Conservation (phyloP, 30 jellyfish, hydroid and myxozoan species). For the Aurelia aurita region DNA sequence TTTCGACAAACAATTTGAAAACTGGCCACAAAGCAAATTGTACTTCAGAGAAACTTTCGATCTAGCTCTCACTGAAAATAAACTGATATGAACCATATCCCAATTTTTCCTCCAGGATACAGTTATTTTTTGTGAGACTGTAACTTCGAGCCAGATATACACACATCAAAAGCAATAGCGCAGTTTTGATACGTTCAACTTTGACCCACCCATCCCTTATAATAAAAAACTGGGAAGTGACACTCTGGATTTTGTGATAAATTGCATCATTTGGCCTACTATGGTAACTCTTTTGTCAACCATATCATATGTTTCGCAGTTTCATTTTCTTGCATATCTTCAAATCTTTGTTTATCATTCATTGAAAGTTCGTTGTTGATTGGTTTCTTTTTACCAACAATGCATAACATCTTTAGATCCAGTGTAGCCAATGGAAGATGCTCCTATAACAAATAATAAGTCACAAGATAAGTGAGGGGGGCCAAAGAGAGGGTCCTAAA, state of each 20-base stretch:
- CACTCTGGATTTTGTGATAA: background rate
- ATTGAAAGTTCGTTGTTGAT: constrained; percentile 14
- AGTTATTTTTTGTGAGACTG: no score
- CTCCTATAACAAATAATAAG: constrained; percentile 20
- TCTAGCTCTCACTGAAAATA: no score
- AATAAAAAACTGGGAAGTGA: background rate
- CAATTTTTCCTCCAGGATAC: no score
- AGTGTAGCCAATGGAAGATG: constrained; percentile 28
- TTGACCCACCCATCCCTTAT: background rate
- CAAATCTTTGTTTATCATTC: constrained; percentile 10
- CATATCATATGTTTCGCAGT: constrained; percentile 31
- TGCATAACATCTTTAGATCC: constrained; percentile 59
- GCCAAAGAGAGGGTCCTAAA: no score
- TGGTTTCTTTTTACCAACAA: constrained; percentile 45
- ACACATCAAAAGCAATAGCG: no score
- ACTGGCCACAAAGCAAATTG: no score
- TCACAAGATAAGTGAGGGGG: background rate
- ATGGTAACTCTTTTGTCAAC: constrained; percentile 39
- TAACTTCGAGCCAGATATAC: no score
- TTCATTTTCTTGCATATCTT: background rate
- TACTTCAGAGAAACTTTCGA: no score
- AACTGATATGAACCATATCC: no score
- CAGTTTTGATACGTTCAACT: no score
- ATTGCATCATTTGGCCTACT: background rate
- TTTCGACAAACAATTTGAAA: no score